These are phyloP conservation scores for Pterois miles DNA, from an alignment of 2,797 vertebrate species.

Conservation along the genomic window DNA sequence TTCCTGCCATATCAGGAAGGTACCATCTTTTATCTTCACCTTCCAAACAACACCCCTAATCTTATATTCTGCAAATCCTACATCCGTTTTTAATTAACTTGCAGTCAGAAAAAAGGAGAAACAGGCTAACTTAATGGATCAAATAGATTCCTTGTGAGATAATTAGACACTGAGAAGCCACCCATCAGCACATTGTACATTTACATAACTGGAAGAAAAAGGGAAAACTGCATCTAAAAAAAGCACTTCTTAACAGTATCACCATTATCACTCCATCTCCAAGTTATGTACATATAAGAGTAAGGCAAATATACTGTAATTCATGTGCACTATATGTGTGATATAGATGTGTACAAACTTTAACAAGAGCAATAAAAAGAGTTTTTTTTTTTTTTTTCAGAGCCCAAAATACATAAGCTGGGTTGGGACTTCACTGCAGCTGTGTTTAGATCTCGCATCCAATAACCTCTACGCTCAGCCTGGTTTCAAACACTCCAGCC, in stretches of 20 bases:
- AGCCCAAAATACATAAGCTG: conserved; percentile 75
- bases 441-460: conserved; percentile 83
- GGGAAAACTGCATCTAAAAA: conserved; percentile 55
- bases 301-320: conserved; percentile 30
- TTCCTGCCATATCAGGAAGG: conserved; percentile 85
- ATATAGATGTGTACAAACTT: conserved; percentile 48
- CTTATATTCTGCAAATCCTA: conserved; percentile 83
- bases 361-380: conserved; percentile 52
- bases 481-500: conserved; percentile 81
- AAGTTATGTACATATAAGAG: conserved; percentile 32
- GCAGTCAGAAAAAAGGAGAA: conserved; percentile 81
- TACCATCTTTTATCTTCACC: conserved; percentile 87
- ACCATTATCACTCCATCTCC: conserved; percentile 39
- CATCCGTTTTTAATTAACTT: conserved; percentile 87
- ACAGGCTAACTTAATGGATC: conserved; percentile 84
- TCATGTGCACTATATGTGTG: conserved; percentile 52
- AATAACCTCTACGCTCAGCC: conserved; percentile 78
- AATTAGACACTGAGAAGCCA: conserved; percentile 85
- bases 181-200: conserved; percentile 79
- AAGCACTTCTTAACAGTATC: conserved; percentile 43
- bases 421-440: conserved; percentile 74
- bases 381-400: conserved; percentile 53
- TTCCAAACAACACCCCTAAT: conserved; percentile 86
- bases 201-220: conserved; percentile 74
- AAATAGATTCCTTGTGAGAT: conserved; percentile 84